Evolutionary conservation across 2,888 invertebrate genomes (phyloP), one percentile per base, ranked within the genome.

Genomic region (Lydus trimaculatus): DNA sequence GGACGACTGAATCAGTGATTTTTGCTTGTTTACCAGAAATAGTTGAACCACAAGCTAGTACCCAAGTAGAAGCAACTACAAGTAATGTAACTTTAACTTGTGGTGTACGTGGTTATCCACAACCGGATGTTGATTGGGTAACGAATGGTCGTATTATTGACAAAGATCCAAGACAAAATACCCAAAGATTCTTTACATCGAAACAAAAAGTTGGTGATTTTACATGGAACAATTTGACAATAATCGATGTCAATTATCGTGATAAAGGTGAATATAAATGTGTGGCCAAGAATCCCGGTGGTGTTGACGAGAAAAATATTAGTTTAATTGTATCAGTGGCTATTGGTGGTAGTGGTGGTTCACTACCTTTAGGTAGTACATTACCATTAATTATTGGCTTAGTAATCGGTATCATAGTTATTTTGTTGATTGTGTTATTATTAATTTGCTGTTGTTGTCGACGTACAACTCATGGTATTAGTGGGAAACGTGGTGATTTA

Each of bases 1-100:
- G 96, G 96, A 90, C 90, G 72, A 91, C 92, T 56, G 87, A 87
- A 73, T 88, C 90, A 20, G 90, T 91, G 63, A 91, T 94, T 73
- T 96, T 96, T 80, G 96, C 96, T 15, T 96, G 96, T 82, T 88
- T 89, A 63, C 96, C 96, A 0, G 89, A 89, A 77, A 94, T 96
- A 72, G 83, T 91, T 3, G 90, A 90, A 75, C 91, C 92, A 6
- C 85, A 89, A 58, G 85, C 87, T 73, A 89, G 89, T 13, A 89
- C 89, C 7, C 89, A 88, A 17, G 80, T 92, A 1, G 89, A 91
- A 72, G 89, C 90, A 0, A 86, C 84, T 13, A 88, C 88, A 13
- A 90, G 90, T 56, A 91, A 92, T 74, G 88, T 92, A 9, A 94
- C 93, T 0, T 83, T 96, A 17, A 88, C 89, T 15, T 96, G 96